Evolutionary conservation across 2,113 vertebrate genomes (phyloP).

Genomic region (Bujurquina vittata): DNA sequence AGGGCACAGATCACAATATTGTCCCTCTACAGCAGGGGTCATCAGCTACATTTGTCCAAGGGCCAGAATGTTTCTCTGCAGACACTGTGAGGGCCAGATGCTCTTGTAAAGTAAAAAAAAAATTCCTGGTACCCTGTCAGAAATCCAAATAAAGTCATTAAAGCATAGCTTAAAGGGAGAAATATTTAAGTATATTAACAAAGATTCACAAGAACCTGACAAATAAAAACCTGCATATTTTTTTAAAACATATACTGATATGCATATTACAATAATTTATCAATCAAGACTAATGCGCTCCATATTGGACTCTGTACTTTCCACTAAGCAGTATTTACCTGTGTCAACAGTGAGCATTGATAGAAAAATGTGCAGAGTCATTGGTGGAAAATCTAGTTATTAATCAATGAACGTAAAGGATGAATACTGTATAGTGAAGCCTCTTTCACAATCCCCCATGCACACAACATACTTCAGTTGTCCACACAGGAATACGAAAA

Average conservation of each 20-base stretch:
- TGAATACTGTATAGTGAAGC: background rate
- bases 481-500: background rate
- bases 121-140: background rate
- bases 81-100: no score
- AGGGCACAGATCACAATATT: background rate
- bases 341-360: background rate
- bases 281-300: background rate
- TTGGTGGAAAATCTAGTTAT: background rate
- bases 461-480: constrained; percentile 1
- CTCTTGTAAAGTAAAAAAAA: no score
- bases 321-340: background rate
- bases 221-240: background rate
- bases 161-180: background rate
- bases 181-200: background rate
- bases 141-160: background rate
- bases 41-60: no score
- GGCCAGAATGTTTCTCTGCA: no score
- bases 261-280: background rate
- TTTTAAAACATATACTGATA: background rate
- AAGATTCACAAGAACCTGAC: background rate
- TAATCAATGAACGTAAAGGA: constrained; percentile 6
- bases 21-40: no score
- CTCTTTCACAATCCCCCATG: background rate
- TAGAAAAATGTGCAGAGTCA: background rate
- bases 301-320: background rate